Conservation (phyloP, 2,888 invertebrate genomes). For the Epiblema foenella region DNA sequence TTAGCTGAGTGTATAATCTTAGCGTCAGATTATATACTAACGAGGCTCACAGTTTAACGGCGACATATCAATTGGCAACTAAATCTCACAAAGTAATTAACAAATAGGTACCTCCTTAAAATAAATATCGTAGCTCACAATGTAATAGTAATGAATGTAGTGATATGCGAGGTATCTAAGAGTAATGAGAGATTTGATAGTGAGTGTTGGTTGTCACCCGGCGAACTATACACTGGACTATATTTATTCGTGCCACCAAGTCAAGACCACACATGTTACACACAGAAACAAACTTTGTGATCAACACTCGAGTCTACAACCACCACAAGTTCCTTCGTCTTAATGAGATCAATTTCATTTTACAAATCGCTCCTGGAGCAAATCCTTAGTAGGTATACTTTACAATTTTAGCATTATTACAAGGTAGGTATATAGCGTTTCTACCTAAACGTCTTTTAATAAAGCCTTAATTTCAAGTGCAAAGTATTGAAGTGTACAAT, state of each 20-base stretch:
- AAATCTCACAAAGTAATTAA: too few relatives aligned
- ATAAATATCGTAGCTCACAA: too few relatives aligned
- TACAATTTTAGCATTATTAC: slow-evolving; percentile 57
- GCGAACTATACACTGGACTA: not conserved
- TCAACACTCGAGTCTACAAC: slow-evolving; percentile 50
- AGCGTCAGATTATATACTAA: too few relatives aligned
- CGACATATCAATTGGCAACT: too few relatives aligned
- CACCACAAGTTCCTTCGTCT: slow-evolving; percentile 18
- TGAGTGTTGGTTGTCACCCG: too few relatives aligned
- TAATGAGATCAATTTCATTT: slow-evolving; percentile 72
- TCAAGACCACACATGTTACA: slow-evolving; percentile 25
- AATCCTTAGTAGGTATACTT: slow-evolving; percentile 55
- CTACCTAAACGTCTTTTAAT: slow-evolving; percentile 58
- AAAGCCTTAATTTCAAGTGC: slow-evolving; percentile 52
- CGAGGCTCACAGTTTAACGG: too few relatives aligned
- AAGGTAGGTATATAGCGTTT: slow-evolving; percentile 49
- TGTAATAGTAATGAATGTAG: too few relatives aligned
- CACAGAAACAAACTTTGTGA: slow-evolving; percentile 57
- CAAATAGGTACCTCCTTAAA: too few relatives aligned
- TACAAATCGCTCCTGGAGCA: slow-evolving; percentile 67
- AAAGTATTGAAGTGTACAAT: slow-evolving; percentile 32
- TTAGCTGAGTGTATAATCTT: too few relatives aligned
- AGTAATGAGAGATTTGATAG: too few relatives aligned
- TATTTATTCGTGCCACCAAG: slow-evolving; percentile 5
- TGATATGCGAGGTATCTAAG: too few relatives aligned